A percentile compares a stretch with the other conserved stretches of the same genome.
These are phyloP conservation scores for Drosophila azteca DNA, from an alignment of 1,140 invertebrate genomes.

Conservation along the genomic window DNA sequence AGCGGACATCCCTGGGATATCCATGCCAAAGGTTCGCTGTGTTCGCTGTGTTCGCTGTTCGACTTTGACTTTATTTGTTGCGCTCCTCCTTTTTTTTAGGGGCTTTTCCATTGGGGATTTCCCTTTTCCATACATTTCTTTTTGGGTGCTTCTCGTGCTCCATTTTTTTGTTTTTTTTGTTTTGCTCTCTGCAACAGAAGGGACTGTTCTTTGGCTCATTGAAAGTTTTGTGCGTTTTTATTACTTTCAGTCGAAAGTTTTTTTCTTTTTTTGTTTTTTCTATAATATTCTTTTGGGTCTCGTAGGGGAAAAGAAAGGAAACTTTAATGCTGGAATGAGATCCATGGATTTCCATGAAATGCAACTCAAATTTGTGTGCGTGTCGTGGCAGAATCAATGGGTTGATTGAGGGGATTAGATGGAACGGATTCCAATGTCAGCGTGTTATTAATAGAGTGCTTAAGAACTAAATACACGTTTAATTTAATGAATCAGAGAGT, in stretches of 20 bases:
- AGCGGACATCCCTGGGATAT: background rate
- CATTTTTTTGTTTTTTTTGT: background rate
- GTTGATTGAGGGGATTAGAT: too few relatives aligned
- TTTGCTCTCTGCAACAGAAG: background rate
- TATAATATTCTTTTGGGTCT: constrained; percentile 58
- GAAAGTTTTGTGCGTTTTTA: constrained; percentile 80
- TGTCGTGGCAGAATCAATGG: too few relatives aligned
- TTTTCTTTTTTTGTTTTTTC: constrained; percentile 12
- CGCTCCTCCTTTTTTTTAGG: background rate
- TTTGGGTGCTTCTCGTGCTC: too few relatives aligned
- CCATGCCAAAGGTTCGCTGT: constrained; percentile 40
- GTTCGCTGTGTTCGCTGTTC: constrained; percentile 8
- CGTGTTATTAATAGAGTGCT: too few relatives aligned
- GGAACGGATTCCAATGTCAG: too few relatives aligned
- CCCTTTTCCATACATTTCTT: background rate
- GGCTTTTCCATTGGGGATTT: background rate
- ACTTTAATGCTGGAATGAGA: constrained; percentile 52
- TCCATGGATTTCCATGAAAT: constrained; percentile 33
- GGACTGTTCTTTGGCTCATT: constrained; percentile 63
- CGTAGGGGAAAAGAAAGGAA: constrained; percentile 11
- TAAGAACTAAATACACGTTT: too few relatives aligned
- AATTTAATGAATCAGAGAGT: too few relatives aligned
- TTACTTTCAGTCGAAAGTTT: constrained; percentile 70
- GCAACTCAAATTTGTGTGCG: too few relatives aligned
- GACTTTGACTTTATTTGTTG: constrained; percentile 32